Evolutionary conservation across 2,113 vertebrate species (phyloP).

Genomic region (Catharus fuscescens): DNA sequence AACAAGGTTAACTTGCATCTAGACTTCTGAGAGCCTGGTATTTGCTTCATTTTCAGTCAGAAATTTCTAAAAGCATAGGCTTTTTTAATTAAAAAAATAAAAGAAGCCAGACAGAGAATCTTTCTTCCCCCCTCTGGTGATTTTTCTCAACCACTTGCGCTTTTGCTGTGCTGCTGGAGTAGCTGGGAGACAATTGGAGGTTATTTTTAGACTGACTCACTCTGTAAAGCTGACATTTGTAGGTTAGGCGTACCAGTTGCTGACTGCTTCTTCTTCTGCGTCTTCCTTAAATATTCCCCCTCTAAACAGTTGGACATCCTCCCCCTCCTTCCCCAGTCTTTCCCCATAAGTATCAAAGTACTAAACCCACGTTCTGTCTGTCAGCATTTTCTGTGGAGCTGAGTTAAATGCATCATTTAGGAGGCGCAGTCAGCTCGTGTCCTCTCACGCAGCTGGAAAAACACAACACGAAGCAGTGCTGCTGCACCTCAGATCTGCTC

Average conservation of each 20-base stretch:
- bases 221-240: constrained; percentile 68
- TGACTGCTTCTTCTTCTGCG: constrained; percentile 14
- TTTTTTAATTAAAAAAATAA: neutral
- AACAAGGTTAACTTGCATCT: neutral
- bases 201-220: constrained; percentile 62
- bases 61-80: neutral
- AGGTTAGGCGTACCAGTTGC: constrained; percentile 67
- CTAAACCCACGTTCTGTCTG: constrained; percentile 39
- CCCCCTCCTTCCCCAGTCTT: neutral
- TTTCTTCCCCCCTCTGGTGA: constrained; percentile 35
- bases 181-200: constrained; percentile 68
- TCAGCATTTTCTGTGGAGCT: constrained; percentile 37
- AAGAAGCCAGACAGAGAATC: neutral
- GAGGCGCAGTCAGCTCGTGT: constrained; percentile 11
- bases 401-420: constrained; percentile 42
- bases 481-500: neutral
- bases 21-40: neutral
- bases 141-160: constrained; percentile 34
- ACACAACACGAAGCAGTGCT: neutral
- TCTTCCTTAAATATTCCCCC: constrained; percentile 56
- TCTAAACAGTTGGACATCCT: constrained; percentile 16
- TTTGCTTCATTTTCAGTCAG: neutral
- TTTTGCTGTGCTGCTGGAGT: constrained; percentile 43
- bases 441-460: constrained; percentile 51
- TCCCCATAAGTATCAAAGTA: constrained; percentile 13